phyloP scores from a whole-genome alignment of 2,797 vertebrate genomes.

The Megaceryle alcyon region DNA sequence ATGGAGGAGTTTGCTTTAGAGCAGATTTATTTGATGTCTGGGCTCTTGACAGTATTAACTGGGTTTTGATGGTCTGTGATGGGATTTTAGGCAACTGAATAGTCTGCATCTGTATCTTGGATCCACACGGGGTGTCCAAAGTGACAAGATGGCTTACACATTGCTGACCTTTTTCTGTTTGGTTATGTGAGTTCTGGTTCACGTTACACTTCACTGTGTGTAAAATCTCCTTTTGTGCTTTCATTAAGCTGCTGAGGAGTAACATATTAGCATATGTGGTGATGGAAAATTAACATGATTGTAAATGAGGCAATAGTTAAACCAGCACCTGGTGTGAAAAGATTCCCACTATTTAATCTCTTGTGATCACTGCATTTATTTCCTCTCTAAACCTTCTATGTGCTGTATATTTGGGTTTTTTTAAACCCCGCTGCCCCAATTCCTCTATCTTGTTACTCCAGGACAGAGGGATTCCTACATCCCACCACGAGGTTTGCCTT shows the following conservation, averaged over 20 bases:
- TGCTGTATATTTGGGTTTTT: background rate
- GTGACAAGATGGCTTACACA: conserved; percentile 32
- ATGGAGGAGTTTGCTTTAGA: background rate
- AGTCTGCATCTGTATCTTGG: background rate
- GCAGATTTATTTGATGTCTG: background rate
- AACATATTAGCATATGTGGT: background rate
- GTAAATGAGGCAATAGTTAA: conserved; percentile 5
- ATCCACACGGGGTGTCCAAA: background rate
- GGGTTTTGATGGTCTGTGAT: background rate
- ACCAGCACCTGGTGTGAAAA: background rate
- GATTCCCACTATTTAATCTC: background rate
- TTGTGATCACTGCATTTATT: background rate
- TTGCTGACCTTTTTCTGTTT: conserved; percentile 27
- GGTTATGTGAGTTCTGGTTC: background rate
- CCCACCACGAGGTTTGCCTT: background rate
- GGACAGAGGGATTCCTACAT: background rate
- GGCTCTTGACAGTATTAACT: background rate
- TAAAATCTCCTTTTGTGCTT: background rate
- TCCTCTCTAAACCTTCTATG: background rate
- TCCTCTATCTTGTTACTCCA: background rate
- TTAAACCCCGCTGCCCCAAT: background rate
- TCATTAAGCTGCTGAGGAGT: background rate
- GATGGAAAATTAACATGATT: conserved; percentile 49
- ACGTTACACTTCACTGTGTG: background rate
- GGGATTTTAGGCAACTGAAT: background rate